Percentiles rank a stretch among this genome's conserved stretches.
Conservation (phyloP, 2,113 vertebrate genomes). For the Antechinus stuartii region DNA sequence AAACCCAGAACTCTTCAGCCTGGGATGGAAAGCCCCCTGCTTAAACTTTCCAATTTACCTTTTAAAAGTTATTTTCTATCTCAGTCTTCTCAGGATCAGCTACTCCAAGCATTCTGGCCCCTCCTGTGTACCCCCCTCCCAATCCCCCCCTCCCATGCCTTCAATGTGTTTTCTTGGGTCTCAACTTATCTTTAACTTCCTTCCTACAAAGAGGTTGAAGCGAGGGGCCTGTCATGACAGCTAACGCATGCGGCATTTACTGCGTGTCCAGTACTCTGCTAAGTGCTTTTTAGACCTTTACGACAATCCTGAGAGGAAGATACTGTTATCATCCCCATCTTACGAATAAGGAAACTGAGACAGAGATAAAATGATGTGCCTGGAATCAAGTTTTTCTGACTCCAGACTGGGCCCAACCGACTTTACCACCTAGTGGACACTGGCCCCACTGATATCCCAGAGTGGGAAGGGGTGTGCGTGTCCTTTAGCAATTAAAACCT, state of each 20-base stretch:
- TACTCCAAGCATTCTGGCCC: neutral
- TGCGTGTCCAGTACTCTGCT: too few species aligned
- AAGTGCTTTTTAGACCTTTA: neutral
- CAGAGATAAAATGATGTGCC: neutral
- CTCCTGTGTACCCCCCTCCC: too few species aligned
- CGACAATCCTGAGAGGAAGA: neutral
- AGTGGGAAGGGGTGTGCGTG: rapidly evolving
- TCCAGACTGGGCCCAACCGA: neutral
- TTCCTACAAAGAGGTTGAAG: too few species aligned
- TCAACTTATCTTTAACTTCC: neutral
- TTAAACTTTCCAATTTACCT: neutral
- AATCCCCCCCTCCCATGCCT: too few species aligned
- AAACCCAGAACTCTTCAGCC: neutral
- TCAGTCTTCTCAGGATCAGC: neutral
- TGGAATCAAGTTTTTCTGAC: neutral
- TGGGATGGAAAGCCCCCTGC: neutral
- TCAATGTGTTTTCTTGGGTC: neutral
- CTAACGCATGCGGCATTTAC: neutral
- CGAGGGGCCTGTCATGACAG: neutral
- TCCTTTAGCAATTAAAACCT: neutral
- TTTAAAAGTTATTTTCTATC: neutral
- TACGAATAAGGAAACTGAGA: neutral
- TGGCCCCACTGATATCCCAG: neutral
- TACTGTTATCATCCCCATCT: neutral
- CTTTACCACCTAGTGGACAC: neutral